Evolutionary conservation across 1,140 invertebrate species (phyloP), one percentile per base, ranked within the genome.

Genomic region (Rhopalosiphum maidis): DNA sequence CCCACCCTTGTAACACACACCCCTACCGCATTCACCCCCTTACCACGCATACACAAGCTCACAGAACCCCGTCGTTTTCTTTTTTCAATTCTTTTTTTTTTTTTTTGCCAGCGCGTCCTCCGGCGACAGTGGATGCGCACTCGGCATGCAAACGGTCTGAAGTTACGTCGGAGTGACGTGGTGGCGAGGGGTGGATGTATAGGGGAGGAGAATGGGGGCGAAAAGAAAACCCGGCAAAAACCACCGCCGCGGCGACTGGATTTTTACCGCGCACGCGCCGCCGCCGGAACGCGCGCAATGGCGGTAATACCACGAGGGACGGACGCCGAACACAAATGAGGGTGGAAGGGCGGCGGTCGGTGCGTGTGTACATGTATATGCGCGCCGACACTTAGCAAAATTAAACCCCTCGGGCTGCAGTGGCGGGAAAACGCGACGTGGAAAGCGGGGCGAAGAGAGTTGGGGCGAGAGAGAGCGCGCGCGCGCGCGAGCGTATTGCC

Each of bases 311-410:
- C 35, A 51, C 82, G 91, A 68, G 68, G 46, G 77, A 41, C 91
- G 82, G n/a, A 85, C 77, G 23, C n/a, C 46, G 43, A 46, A 43
- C 22, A 89, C 87, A 35, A 88, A 51, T n/a, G 86, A 46, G 37
- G 41, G 60, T 43, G 90, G 18, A 91, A 91, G 23, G 25, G 89
- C 89, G 60, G 41, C 55, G 23, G 89, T 22, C 41, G 35, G 25
- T 25, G 90, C 55, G 51, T 30, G 35, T 41, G 90, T 41, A 83
- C 35, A 83, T 83, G 41, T 22, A 30, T 51, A 23, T 60, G 55
- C 30, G 91, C 43, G 77, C 82, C 25, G 82, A 93, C 91, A 93
- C 91, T 93, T 93, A 93, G 91, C 91, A 82, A 93, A 93, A 93
- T 93, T 93, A 93, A 93, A 93, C 91, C 91, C 91, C 46, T 43